Base-by-base conservation (phyloP, 2,888 invertebrate species). In the Himalopsyche anomala region DNA sequence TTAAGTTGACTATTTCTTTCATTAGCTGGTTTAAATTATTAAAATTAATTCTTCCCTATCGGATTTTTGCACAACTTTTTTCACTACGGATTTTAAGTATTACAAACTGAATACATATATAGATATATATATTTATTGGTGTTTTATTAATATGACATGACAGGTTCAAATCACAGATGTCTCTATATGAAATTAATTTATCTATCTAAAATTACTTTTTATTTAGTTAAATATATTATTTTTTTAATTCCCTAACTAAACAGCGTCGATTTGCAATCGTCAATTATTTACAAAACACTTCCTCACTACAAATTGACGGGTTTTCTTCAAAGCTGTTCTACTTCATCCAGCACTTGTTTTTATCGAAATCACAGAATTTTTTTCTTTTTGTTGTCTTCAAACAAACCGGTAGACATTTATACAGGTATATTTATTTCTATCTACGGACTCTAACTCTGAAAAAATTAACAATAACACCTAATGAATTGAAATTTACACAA, bases 391-490 rank as follows among this genome's bases (percentile, higher is more conserved):
- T 74, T 74, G 51, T 62, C 9, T 38, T 74, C 12, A 74, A 74
- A 74, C 36, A 74, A 74, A 74, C 36, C 74, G 8, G 36, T 38
- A 12, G 74, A 19, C 8, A 74, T 74, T 74, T 38, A 74, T 38
- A 74, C 74, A 74, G 38, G 74, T 36, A 74, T 74, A 74, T 74
- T 74, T 74, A 74, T 74, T 74, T 74, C 74, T 74, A 74, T 74
- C 74, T 74, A 74, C 74, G 38, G 74, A 74, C 19, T 36, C 74
- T 74, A 74, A 36, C 74, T 74, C 74, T 74, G 36, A 3, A 74
- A 74, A 74, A 38, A 12, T 12, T 4, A 36, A 51, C 8, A 51
- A 12, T 15, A 12, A 51, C 15, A 51, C 15, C 15, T 15, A 51
- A 9, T 9, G 8, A 45, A 51, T 51, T 51, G 15, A 51, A 51